Base-by-base conservation (phyloP, 2,888 invertebrate genomes). In the Globia sparganii region DNA sequence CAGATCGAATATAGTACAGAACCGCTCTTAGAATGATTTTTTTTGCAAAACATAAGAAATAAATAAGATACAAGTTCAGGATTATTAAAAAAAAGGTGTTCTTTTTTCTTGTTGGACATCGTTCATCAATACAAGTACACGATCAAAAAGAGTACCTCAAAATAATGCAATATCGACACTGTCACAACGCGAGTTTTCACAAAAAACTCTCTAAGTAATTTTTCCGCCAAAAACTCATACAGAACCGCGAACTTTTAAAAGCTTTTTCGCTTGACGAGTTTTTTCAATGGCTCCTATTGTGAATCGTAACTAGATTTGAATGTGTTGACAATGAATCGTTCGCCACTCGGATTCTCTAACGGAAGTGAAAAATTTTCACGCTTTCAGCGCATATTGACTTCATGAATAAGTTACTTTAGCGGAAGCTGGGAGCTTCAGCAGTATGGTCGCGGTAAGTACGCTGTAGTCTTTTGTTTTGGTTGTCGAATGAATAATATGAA, bases 291-390 rank as follows among this genome's bases (percentile, higher is more conserved):
- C 83, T 68, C 78, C 83, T 87, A 90, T 89, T 87, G 78, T 86
- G 83, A 75, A 61, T 72, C 72, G 80, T 88, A 87, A 88, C 89
- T 84, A 84, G 87, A 86, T 86, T 83, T 72, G 88, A 88, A 85
- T 88, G 81, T 82, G 89, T 88, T 90, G 87, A 89, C 90, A 89
- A 90, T 88, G 83, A 86, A 85, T 87, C 81, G 83, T 37, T 77
- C 79, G 77, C 81, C 73, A 67, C 80, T 71, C 75, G 77, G 82
- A 87, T 88, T 84, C 76, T 66, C 68, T 77, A 80, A 82, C 81
- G 68, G 75, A 79, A 81, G 71, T 81, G 83, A 78, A 81, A 78
- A 81, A 77, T 83, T 83, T 81, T 77, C 80, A 69, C 64, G 65
- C 75, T 76, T 83, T 86, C 73, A 75, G 65, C 68, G 75, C 74